A percentile compares a stretch with the other conserved stretches of the same genome.
Conservation (phyloP, 2,888 invertebrate genomes). For the Abrostola tripartita region DNA sequence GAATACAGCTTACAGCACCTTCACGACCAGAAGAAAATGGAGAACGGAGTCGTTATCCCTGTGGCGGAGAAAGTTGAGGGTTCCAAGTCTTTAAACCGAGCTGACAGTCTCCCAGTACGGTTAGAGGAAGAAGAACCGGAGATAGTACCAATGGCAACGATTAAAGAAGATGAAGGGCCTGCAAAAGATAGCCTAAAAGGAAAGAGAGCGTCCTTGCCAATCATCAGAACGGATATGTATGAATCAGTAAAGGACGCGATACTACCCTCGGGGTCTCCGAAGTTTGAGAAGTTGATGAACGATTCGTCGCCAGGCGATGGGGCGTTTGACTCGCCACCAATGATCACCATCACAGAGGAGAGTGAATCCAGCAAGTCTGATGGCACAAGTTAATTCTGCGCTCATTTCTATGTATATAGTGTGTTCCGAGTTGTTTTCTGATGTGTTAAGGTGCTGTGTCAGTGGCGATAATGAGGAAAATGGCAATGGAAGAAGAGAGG, state of each 20-base stretch:
- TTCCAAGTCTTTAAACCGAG: slow-evolving; percentile 83
- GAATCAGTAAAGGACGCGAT: slow-evolving; percentile 88
- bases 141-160: slow-evolving; percentile 72
- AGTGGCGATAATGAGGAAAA: neutral
- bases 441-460: slow-evolving; percentile 29
- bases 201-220: slow-evolving; percentile 81
- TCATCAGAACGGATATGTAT: slow-evolving; percentile 85
- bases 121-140: slow-evolving; percentile 81
- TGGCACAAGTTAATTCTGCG: slow-evolving; percentile 77
- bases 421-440: slow-evolving; percentile 45
- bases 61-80: slow-evolving; percentile 76
- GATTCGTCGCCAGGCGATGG: slow-evolving; percentile 82
- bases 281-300: slow-evolving; percentile 88
- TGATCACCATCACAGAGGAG: slow-evolving; percentile 86
- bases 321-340: slow-evolving; percentile 75
- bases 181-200: slow-evolving; percentile 72
- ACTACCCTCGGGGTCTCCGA: slow-evolving; percentile 85
- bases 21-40: slow-evolving; percentile 80
- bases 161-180: slow-evolving; percentile 78
- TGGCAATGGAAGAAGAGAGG: neutral
- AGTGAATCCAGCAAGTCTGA: slow-evolving; percentile 80
- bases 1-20: slow-evolving; percentile 81
- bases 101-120: slow-evolving; percentile 87
- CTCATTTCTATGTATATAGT: slow-evolving; percentile 64
- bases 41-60: slow-evolving; percentile 78